Evolutionary conservation across 2,113 vertebrate species (phyloP), one percentile per base, ranked within the genome.

Genomic region (Brachyistius frenatus): DNA sequence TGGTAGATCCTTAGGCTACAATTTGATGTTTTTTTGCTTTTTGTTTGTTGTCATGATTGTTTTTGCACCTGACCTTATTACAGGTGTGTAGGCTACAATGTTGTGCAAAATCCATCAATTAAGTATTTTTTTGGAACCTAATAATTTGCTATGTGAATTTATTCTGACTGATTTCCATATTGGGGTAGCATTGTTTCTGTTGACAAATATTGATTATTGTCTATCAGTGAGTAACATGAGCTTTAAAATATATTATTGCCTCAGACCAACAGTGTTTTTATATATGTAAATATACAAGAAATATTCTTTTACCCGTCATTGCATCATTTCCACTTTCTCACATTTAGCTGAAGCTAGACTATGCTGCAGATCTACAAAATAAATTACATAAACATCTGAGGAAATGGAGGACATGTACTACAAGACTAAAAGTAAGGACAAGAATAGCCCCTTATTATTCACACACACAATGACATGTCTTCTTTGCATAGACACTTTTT

Each of bases 391-490:
- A 23, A 23, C 23, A 23, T 54, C 23, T 61, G 58, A 57, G 73
- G 37, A 71, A 58, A 69, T 47, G 53, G 13, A 47, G 39, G 5
- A 66, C 52, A 52, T 52, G 9, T 66, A 23, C 67, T 50, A 61
- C 75, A 76, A 71, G 49, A 23, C 67, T 50, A 61, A 78, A 76
- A 71, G 49, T 80, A 60, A 69, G 44, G 30, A 74, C 76, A 69
- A 81, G 30, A 82, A 74, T 53, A 70, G 73, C 44, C 44, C 57
- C 44, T 73, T 66, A 44, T 86, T 83, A 70, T 80, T 83, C 55
- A 13, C 35, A 67, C 32, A 73, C 76, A 84, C 85, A 92, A 80
- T 86, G 73, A 86, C 46, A 80, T 8, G 62, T 70, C 81, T 80
- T 84, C 53, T 82, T 52, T 73, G 4, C 46, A 52, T 4, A n/a